phyloP scores from a whole-genome alignment of 2,797 vertebrate species.

The Strix occidentalis region DNA sequence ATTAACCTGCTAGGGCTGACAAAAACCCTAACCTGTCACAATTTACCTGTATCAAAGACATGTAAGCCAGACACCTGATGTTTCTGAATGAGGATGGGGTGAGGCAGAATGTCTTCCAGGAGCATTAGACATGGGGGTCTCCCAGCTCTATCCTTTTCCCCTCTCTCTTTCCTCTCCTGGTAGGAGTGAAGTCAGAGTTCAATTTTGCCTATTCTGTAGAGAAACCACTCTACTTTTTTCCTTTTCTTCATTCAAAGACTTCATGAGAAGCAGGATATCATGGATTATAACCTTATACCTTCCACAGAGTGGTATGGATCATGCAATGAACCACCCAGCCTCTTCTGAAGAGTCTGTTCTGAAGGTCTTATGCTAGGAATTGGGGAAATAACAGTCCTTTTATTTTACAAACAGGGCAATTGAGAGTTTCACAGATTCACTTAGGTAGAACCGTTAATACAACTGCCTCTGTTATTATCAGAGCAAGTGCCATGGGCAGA shows the following conservation, averaged over 20 bases:
- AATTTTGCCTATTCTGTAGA: neutral
- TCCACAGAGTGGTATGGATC: neutral
- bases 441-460: neutral
- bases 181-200: neutral
- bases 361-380: neutral
- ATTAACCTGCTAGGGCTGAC: neutral
- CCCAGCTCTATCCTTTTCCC: neutral
- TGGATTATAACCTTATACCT: neutral
- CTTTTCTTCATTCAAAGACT: neutral
- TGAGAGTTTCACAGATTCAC: neutral
- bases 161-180: neutral
- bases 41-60: neutral
- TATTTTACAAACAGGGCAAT: neutral
- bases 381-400: neutral
- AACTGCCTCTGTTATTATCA: neutral
- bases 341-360: neutral
- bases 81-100: neutral
- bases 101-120: neutral
- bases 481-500: neutral
- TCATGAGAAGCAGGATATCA: neutral
- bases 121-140: neutral
- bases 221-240: neutral
- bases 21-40: accelerated
- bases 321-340: neutral
- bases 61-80: accelerated